Conservation (phyloP, 2,113 vertebrate species). For the Campylorhamphus procurvoides region DNA sequence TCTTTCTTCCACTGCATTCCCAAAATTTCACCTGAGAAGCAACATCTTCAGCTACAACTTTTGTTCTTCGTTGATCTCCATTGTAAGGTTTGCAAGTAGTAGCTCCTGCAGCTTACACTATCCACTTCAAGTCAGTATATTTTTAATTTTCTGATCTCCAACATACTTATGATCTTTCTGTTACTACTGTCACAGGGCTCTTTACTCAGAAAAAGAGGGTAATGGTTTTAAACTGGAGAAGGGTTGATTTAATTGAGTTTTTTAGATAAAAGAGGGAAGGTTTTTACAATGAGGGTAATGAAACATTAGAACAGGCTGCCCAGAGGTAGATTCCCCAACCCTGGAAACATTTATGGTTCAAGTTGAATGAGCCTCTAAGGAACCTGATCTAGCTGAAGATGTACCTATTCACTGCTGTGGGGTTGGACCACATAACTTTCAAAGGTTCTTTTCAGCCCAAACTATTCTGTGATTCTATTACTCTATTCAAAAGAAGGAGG, state of each 20-base stretch:
- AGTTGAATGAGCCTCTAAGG: not conserved
- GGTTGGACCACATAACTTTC: not conserved
- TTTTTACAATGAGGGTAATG: not conserved
- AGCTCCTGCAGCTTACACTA: not conserved
- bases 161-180: not conserved
- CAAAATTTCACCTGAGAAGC: not conserved
- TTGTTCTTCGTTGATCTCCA: not conserved
- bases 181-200: not conserved
- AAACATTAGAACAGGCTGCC: too few species aligned
- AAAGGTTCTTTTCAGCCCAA: not conserved
- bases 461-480: not conserved
- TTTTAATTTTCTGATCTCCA: not conserved
- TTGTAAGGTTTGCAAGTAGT: not conserved
- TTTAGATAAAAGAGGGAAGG: not conserved
- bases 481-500: not conserved
- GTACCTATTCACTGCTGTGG: not conserved
- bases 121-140: not conserved
- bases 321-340: not conserved
- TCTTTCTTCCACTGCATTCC: not conserved
- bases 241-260: not conserved
- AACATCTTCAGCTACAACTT: not conserved
- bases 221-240: not conserved
- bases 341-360: not conserved
- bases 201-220: not conserved
- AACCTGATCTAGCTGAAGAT: not conserved